A percentile compares a stretch with the other conserved stretches of the same genome.
Conservation (phyloP, 2,888 invertebrate genomes). For the Pristionchus exspectatus region DNA sequence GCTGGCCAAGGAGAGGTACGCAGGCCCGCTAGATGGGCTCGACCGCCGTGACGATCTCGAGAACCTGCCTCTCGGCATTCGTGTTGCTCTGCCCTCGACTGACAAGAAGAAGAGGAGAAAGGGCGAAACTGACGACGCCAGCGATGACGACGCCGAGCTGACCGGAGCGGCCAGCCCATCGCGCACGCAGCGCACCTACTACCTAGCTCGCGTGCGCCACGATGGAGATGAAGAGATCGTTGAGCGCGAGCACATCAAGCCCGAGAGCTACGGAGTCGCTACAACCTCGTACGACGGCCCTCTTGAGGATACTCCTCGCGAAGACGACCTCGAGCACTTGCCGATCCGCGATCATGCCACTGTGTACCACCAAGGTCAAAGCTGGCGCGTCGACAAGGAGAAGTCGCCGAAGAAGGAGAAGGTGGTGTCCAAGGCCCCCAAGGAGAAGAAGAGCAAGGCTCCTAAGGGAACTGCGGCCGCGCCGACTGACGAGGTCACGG, state of each 20-base stretch:
- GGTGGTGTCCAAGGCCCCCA: constrained; percentile 5
- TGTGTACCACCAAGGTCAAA: constrained; percentile 40
- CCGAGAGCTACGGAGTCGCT: constrained; percentile 30
- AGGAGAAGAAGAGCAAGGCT: constrained; percentile 37
- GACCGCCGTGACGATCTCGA: constrained; percentile 48
- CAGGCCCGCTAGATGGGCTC: constrained; percentile 38
- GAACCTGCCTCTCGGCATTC: constrained; percentile 27
- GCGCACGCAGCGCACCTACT: constrained; percentile 21
- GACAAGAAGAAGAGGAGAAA: constrained; percentile 11
- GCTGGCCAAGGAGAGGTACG: constrained; percentile 25
- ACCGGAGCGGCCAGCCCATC: constrained; percentile 45
- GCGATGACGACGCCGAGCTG: constrained; percentile 9
- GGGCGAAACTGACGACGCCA: background rate
- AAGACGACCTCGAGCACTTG: constrained; percentile 47
- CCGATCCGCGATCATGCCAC: constrained; percentile 38
- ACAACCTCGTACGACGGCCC: constrained; percentile 39
- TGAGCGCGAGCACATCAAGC: constrained; percentile 34
- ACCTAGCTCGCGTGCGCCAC: constrained; percentile 19
- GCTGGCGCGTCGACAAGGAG: constrained; percentile 50
- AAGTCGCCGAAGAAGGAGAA: too few relatives aligned
- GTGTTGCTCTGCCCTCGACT: constrained; percentile 37
- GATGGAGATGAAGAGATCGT: constrained; percentile 46
- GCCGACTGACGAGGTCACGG: background rate
- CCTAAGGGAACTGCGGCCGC: constrained; percentile 5
- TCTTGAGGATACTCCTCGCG: constrained; percentile 44